A percentile compares a stretch with the other conserved stretches of the same genome.
Conservation (phyloP, 2,888 invertebrate genomes). For the Copidosoma aretas region DNA sequence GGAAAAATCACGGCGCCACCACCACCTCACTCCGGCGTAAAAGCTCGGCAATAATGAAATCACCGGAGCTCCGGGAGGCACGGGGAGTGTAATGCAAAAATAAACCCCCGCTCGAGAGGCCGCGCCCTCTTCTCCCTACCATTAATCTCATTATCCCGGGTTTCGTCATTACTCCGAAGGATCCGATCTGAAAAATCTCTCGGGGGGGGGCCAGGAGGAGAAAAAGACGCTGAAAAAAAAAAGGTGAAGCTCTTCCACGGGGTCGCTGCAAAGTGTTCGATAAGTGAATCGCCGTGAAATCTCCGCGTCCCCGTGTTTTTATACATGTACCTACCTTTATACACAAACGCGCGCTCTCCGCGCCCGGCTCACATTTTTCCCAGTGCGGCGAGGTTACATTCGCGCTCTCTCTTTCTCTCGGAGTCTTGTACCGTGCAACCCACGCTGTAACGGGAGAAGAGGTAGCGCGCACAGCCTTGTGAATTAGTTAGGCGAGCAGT, state of each 20-base stretch:
- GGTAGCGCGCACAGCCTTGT: constrained; percentile 13
- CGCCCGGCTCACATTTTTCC: constrained; percentile 27
- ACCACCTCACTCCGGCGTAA: neutral
- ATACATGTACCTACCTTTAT: constrained; percentile 15
- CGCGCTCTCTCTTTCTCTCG: constrained; percentile 11
- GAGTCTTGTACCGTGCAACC: neutral
- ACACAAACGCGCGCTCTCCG: neutral
- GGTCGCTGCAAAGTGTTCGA: constrained; percentile 30
- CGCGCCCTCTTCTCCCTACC: neutral
- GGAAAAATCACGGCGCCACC: neutral
- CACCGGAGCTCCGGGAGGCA: too few species aligned
- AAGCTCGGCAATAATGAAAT: constrained; percentile 7
- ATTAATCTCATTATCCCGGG: constrained; percentile 20
- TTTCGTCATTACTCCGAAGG: constrained; percentile 6
- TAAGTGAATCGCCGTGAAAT: constrained; percentile 36
- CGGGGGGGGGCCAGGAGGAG: neutral
- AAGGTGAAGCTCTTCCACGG: neutral
- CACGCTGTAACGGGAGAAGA: neutral
- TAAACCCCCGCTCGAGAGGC: neutral
- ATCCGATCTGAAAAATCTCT: constrained; percentile 9
- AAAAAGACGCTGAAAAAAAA: neutral
- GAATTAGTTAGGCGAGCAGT: constrained; percentile 27
- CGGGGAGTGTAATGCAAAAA: constrained; percentile 5
- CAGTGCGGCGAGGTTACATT: constrained; percentile 19
- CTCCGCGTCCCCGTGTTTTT: constrained; percentile 10